A percentile compares a stretch with the other conserved stretches of the same genome.
These are phyloP conservation scores for Turritopsis rubra DNA, from an alignment of 30 jellyfish, hydroid and myxozoan species.

Conservation along the genomic window DNA sequence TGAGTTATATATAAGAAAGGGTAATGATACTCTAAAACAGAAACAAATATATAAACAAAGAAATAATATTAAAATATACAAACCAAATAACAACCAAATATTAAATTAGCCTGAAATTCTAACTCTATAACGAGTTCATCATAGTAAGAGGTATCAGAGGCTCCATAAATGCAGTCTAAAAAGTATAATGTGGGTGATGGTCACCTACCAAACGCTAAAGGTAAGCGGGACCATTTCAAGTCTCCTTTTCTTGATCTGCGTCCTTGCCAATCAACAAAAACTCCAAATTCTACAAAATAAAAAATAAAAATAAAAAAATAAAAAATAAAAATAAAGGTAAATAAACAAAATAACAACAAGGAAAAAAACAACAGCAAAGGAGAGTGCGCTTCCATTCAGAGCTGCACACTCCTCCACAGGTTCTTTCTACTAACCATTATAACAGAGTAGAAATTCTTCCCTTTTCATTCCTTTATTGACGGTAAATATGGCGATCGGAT, in stretches of 20 bases:
- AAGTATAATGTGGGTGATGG: neutral
- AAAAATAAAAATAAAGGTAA: neutral
- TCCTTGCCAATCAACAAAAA: conserved; percentile 91
- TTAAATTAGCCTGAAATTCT: neutral
- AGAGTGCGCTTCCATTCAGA: neutral
- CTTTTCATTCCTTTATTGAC: conserved; percentile 32
- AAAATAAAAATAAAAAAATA: neutral
- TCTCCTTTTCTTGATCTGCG: conserved; percentile 88
- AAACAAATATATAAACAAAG: no score
- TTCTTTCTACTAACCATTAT: conserved; percentile 52
- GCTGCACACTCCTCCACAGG: neutral
- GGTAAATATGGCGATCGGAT: conserved; percentile 78
- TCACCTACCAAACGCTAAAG: conserved; percentile 76
- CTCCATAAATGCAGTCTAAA: neutral
- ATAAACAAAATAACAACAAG: neutral
- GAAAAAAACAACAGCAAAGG: neutral
- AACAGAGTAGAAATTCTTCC: conserved; percentile 81
- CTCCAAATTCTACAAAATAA: conserved; percentile 67
- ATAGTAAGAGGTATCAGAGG: neutral
- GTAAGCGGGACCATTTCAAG: conserved; percentile 88
- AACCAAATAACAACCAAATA: neutral
- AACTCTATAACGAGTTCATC: neutral
- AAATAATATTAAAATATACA: neutral
- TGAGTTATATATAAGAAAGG: conserved; percentile 75
- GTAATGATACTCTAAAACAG: conserved; percentile 54